These are phyloP conservation scores for Scatophagus argus DNA, from an alignment of 2,113 vertebrate genomes.

Conservation along the genomic window DNA sequence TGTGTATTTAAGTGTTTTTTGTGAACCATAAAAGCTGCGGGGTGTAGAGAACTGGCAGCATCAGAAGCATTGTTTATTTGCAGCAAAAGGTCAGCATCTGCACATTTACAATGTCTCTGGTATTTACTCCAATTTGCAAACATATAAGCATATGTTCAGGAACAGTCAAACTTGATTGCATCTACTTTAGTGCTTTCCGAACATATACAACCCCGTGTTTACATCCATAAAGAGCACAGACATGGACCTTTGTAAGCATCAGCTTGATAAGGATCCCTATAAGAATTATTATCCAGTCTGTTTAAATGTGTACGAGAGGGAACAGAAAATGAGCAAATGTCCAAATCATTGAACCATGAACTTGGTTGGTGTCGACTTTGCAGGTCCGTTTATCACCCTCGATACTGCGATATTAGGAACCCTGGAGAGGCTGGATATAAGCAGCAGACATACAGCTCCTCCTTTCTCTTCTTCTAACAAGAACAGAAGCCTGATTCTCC, in stretches of 20 bases:
- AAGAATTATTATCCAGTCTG: constrained; percentile 29
- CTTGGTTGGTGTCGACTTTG: constrained; percentile 73
- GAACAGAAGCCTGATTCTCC: constrained; percentile 82
- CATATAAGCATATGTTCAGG: constrained; percentile 34
- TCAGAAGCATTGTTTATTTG: constrained; percentile 51
- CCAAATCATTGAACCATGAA: constrained; percentile 69
- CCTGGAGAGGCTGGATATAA: constrained; percentile 65
- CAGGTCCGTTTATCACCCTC: constrained; percentile 81
- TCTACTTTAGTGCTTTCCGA: constrained; percentile 24
- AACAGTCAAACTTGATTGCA: constrained; percentile 48
- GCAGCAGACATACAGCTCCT: constrained; percentile 76
- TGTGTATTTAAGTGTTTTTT: constrained; percentile 39
- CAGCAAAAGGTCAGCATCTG: constrained; percentile 68
- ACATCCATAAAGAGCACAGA: neutral
- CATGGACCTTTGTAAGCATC: neutral
- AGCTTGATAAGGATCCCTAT: constrained; percentile 3
- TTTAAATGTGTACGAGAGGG: constrained; percentile 37
- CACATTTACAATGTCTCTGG: constrained; percentile 48
- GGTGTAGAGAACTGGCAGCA: constrained; percentile 46
- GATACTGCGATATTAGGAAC: constrained; percentile 71
- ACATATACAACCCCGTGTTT: constrained; percentile 3
- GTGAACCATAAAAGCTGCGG: constrained; percentile 62
- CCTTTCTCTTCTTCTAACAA: constrained; percentile 69
- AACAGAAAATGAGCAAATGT: constrained; percentile 9
- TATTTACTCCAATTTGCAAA: constrained; percentile 70